These are phyloP conservation scores for Spodoptera frugiperda DNA, from an alignment of 1,140 invertebrate genomes.

Conservation along the genomic window DNA sequence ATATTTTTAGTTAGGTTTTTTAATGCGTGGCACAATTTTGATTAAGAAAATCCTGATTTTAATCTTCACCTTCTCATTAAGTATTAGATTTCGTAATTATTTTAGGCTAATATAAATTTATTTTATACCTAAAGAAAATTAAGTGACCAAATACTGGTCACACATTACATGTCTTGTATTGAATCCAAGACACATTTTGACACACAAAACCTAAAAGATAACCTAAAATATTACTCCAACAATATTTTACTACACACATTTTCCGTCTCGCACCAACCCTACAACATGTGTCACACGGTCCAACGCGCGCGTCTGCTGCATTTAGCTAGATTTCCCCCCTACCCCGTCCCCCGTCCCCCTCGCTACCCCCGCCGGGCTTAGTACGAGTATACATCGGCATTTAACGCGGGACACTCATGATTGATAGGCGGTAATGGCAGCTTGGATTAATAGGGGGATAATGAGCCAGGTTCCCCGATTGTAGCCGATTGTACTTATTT, in stretches of 20 bases:
- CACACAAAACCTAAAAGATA: too few relatives aligned
- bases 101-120: too few relatives aligned
- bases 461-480: conserved; percentile 21
- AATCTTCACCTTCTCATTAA: too few relatives aligned
- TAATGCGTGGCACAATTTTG: too few relatives aligned
- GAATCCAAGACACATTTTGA: too few relatives aligned
- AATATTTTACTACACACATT: too few relatives aligned
- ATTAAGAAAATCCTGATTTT: not conserved
- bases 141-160: too few relatives aligned
- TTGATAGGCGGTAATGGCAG: conserved; percentile 66
- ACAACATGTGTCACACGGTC: conserved; percentile 58
- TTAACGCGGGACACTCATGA: conserved; percentile 55
- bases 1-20: too few relatives aligned
- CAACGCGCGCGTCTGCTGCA: conserved; percentile 55
- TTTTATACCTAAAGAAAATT: too few relatives aligned
- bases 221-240: too few relatives aligned
- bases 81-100: too few relatives aligned
- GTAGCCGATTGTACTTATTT: conserved; percentile 12
- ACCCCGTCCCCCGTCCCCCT: conserved; percentile 13
- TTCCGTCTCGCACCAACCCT: conserved; percentile 53
- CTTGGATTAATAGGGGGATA: conserved; percentile 53
- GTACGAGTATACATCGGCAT: conserved; percentile 40
- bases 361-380: conserved; percentile 5
- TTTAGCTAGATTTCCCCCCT: conserved; percentile 56
- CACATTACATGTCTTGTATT: too few relatives aligned